These are phyloP conservation scores for Phortica okadai DNA, from an alignment of 2,888 invertebrate species.

Conservation along the genomic window DNA sequence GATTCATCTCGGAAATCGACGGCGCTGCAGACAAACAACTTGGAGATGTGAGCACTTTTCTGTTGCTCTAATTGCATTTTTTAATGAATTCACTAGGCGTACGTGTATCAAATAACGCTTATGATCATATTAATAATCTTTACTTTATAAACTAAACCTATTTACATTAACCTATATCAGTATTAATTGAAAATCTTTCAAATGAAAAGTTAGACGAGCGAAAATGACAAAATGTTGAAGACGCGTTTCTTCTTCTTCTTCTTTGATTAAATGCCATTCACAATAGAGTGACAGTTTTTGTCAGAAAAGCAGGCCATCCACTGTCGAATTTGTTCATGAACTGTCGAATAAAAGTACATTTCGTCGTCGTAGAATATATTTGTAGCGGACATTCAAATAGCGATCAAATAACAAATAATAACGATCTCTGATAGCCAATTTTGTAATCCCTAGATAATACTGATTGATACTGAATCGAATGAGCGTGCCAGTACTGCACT, in stretches of 20 bases:
- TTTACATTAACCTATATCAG: background rate
- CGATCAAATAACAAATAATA: too few relatives aligned
- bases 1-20: constrained; percentile 93
- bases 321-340: too few relatives aligned
- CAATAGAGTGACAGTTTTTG: background rate
- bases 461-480: too few relatives aligned
- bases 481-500: too few relatives aligned
- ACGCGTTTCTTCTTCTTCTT: constrained; percentile 19
- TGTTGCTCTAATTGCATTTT: constrained; percentile 71
- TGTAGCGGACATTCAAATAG: too few relatives aligned
- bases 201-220: background rate
- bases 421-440: too few relatives aligned
- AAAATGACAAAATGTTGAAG: background rate
- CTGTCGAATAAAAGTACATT: too few relatives aligned
- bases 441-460: too few relatives aligned
- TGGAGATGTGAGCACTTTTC: constrained; percentile 77
- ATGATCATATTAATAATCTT: constrained; percentile 3
- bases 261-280: background rate
- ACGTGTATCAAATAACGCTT: background rate
- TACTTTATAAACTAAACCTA: background rate
- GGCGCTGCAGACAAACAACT: constrained; percentile 87
- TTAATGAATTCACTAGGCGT: background rate
- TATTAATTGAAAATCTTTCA: background rate
- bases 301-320: background rate
- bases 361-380: too few relatives aligned